phyloP scores from a whole-genome alignment of 2,113 vertebrate species.

The Turnix velox region DNA sequence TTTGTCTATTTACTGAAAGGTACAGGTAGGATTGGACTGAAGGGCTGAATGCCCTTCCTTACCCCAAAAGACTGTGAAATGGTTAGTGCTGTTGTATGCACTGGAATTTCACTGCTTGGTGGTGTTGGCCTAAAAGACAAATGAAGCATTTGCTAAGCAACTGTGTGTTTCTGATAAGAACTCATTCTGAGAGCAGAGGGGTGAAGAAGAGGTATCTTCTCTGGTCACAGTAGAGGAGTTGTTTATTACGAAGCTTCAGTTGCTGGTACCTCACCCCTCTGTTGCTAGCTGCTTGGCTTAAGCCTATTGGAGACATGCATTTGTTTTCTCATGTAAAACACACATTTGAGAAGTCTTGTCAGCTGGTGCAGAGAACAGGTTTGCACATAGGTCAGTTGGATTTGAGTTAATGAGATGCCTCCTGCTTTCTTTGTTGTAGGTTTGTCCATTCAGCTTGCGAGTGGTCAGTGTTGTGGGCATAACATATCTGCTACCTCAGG shows the following conservation, averaged over 20 bases:
- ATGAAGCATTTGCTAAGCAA: not conserved
- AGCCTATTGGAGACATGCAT: not conserved
- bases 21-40: not conserved
- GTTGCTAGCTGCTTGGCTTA: not conserved
- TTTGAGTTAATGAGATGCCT: not conserved
- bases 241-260: not conserved
- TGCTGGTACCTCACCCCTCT: not conserved
- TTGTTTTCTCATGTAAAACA: not conserved
- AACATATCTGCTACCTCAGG: constrained; percentile 95
- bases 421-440: constrained; percentile 55
- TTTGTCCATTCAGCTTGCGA: constrained; percentile 93
- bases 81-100: not conserved
- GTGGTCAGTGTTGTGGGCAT: constrained; percentile 97
- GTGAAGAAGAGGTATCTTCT: not conserved
- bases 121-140: not conserved
- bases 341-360: fast-evolving
- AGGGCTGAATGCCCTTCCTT: not conserved
- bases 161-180: not conserved
- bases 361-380: not conserved
- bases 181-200: not conserved
- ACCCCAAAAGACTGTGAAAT: not conserved
- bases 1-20: not conserved
- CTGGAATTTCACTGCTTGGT: not conserved
- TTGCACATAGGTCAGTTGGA: fast-evolving
- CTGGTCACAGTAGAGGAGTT: not conserved